Evolutionary conservation across 2,888 invertebrate species (phyloP).

Genomic region (Parnassius apollo): DNA sequence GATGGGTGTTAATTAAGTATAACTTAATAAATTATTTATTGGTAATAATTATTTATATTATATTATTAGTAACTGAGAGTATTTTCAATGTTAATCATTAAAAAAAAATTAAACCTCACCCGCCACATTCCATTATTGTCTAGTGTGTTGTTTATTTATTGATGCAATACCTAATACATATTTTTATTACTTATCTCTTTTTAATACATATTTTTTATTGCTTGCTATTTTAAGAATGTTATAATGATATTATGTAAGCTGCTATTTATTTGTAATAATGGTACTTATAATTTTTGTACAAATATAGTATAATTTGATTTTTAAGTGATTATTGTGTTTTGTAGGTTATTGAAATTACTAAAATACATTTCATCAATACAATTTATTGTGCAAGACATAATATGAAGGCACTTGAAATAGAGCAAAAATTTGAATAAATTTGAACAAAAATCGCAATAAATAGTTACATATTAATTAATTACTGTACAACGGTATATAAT

Average conservation of each 20-base stretch:
- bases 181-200: neutral
- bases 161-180: constrained; percentile 1
- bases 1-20: constrained; percentile 53
- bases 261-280: constrained; percentile 24
- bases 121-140: constrained; percentile 59
- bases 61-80: constrained; percentile 42
- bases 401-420: constrained; percentile 59
- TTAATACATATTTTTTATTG: no score
- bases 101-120: constrained; percentile 39
- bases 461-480: constrained; percentile 54
- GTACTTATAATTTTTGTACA: constrained; percentile 20
- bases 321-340: no score
- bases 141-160: constrained; percentile 34
- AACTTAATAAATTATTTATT: constrained; percentile 39
- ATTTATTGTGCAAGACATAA: constrained; percentile 27
- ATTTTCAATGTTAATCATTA: constrained; percentile 58
- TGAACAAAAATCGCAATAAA: constrained; percentile 47
- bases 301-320: neutral
- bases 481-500: constrained; percentile 31
- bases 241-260: constrained; percentile 7
- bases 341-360: constrained; percentile 8
- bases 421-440: constrained; percentile 33
- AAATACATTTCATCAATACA: constrained; percentile 27
- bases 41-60: constrained; percentile 35
- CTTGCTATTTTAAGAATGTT: neutral